These are phyloP conservation scores for Piaya cayana DNA, from an alignment of 2,113 vertebrate species.

Conservation along the genomic window DNA sequence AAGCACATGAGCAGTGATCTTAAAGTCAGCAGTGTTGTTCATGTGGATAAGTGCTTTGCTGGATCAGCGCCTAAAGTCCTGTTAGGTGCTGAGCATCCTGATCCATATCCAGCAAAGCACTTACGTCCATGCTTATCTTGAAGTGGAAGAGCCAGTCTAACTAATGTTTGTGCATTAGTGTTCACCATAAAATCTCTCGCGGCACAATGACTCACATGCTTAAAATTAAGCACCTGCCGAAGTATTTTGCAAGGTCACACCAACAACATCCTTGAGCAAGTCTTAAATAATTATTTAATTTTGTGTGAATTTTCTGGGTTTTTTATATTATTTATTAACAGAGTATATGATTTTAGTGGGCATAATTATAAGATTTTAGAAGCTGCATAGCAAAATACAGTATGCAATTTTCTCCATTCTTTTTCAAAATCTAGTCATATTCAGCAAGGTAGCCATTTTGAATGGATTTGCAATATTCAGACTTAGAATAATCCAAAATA, in stretches of 20 bases:
- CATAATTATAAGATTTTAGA: not conserved
- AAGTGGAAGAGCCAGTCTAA: constrained; percentile 20
- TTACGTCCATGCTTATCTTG: constrained; percentile 42
- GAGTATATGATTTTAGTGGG: not conserved
- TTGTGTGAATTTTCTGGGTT: not conserved
- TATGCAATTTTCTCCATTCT: not conserved
- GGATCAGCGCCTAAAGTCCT: constrained; percentile 39
- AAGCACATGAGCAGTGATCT: constrained; percentile 61
- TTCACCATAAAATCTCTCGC: constrained; percentile 33
- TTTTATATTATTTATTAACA: not conserved
- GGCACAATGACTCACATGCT: not conserved
- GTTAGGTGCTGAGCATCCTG: constrained; percentile 67
- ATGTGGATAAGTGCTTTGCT: constrained; percentile 54
- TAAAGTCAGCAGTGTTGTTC: not conserved
- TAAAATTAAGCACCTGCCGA: constrained; percentile 55
- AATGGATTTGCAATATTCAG: not conserved
- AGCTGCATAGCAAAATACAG: not conserved
- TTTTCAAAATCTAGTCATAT: not conserved
- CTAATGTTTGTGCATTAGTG: constrained; percentile 42
- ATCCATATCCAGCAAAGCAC: constrained; percentile 67
- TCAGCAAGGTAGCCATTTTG: not conserved
- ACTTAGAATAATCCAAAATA: not conserved
- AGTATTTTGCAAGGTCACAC: constrained; percentile 1
- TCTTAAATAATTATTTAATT: not conserved
- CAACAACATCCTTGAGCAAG: not conserved